Evolutionary conservation across 2,797 vertebrate species (phyloP).

Genomic region (Enteromius radiatus): DNA sequence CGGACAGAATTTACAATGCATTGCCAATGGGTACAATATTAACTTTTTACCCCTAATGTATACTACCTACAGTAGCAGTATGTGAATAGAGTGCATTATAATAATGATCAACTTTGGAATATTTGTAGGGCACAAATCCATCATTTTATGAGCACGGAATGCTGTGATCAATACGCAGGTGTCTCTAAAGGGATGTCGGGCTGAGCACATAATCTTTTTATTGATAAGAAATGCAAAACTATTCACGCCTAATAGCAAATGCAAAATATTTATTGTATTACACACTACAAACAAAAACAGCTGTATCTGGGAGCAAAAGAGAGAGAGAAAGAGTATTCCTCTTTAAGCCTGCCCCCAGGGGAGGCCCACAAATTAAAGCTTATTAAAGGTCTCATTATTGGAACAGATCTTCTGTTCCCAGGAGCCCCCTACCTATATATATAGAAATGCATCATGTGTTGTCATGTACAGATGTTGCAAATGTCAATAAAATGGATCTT

Average conservation of each 20-base stretch:
- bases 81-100: background rate
- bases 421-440: slow-evolving; percentile 40
- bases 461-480: background rate
- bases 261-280: background rate
- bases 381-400: slow-evolving; percentile 82
- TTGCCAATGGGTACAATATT: slow-evolving; percentile 73
- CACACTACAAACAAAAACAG: background rate
- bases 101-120: background rate
- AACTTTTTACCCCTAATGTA: slow-evolving; percentile 43
- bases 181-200: slow-evolving; percentile 2
- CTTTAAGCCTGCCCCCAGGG: slow-evolving; percentile 76
- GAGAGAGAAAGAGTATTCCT: slow-evolving; percentile 75
- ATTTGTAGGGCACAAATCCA: background rate
- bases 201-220: slow-evolving; percentile 10
- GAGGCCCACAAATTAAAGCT: slow-evolving; percentile 80
- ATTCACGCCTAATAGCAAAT: slow-evolving; percentile 6
- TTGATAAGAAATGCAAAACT: slow-evolving; percentile 3
- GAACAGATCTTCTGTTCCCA: slow-evolving; percentile 70
- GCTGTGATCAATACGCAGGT: slow-evolving; percentile 4
- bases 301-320: slow-evolving; percentile 28
- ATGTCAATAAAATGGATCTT: background rate
- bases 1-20: slow-evolving; percentile 73
- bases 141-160: slow-evolving; percentile 9
- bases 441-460: background rate
- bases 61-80: background rate